These are phyloP conservation scores for Bombus confusus DNA, from an alignment of 1,140 invertebrate species.

Conservation along the genomic window DNA sequence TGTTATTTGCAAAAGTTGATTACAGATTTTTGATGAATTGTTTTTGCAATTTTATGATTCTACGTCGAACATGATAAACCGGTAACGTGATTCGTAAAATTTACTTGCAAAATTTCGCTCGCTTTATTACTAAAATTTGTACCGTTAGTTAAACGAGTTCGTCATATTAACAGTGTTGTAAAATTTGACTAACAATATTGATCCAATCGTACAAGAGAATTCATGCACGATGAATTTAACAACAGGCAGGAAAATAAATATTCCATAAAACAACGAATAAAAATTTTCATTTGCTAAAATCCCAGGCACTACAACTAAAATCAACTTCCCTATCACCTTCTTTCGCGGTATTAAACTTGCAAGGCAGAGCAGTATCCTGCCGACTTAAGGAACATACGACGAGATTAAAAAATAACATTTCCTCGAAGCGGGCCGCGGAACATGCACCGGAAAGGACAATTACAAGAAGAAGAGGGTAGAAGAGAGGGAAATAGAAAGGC, in stretches of 20 bases:
- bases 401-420: slow-evolving; percentile 34
- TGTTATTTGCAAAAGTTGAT: neutral
- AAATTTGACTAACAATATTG: no score
- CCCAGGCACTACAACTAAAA: neutral
- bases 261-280: neutral
- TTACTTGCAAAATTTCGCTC: neutral
- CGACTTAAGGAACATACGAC: neutral
- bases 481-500: neutral
- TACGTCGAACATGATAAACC: neutral
- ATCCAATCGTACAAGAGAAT: neutral
- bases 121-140: neutral
- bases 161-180: no score
- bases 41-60: neutral
- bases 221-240: neutral
- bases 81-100: neutral
- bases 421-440: neutral
- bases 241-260: neutral
- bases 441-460: slow-evolving; percentile 28
- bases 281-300: neutral
- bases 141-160: no score
- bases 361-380: no score
- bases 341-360: neutral
- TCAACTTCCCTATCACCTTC: neutral
- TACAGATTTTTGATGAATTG: neutral
- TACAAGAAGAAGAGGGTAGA: neutral